A percentile compares a stretch with the other conserved stretches of the same genome.
Conservation (phyloP, 1,140 invertebrate species). For the Ostrea edulis region DNA sequence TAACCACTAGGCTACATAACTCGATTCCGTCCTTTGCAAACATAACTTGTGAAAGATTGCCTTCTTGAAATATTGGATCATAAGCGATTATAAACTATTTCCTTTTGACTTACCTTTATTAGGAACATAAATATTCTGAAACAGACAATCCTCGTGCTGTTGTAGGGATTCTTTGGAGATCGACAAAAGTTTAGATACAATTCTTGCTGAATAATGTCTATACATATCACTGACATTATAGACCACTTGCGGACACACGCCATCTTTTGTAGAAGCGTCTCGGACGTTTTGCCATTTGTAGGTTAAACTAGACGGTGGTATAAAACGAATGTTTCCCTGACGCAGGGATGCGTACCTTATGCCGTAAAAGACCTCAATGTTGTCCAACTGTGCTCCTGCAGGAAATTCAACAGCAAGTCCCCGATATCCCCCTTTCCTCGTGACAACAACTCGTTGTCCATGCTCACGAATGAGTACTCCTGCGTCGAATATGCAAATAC, state of each 20-base stretch:
- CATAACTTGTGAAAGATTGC: too few species aligned
- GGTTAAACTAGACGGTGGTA: conserved; percentile 11
- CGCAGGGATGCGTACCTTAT: conserved; percentile 15
- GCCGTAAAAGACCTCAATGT: neutral
- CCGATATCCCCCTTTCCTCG: conserved; percentile 3
- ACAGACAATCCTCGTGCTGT: conserved; percentile 17
- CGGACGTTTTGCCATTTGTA: conserved; percentile 21
- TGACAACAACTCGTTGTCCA: conserved; percentile 9
- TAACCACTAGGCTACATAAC: too few species aligned
- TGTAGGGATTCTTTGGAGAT: neutral
- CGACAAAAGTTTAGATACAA: neutral
- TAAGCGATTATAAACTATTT: neutral
- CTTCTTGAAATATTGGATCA: too few species aligned
- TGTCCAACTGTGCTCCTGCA: neutral
- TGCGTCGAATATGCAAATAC: neutral
- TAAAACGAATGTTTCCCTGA: conserved; percentile 12
- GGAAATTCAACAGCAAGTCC: conserved; percentile 24
- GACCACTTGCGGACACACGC: neutral
- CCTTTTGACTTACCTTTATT: neutral
- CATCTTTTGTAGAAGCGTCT: neutral
- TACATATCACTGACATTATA: neutral
- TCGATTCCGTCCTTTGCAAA: too few species aligned
- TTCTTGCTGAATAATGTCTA: neutral
- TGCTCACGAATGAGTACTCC: conserved; percentile 2
- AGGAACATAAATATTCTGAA: conserved; percentile 12